phyloP scores from a whole-genome alignment of 2,888 invertebrate species.

The Rhingia rostrata region DNA sequence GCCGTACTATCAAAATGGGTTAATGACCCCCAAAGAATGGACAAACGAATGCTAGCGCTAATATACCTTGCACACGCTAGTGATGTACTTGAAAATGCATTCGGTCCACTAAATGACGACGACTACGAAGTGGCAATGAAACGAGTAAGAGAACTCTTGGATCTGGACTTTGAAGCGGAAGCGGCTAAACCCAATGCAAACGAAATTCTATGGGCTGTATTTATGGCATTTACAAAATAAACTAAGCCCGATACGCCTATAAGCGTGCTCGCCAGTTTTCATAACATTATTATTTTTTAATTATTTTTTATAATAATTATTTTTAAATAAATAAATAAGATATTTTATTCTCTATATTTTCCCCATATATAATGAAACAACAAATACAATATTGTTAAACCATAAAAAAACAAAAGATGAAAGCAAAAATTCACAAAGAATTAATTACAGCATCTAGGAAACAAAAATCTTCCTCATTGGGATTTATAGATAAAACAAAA shows the following conservation, averaged over 20 bases:
- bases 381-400: constrained; percentile 68
- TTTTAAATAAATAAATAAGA: constrained; percentile 71
- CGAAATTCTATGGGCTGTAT: constrained; percentile 99
- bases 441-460: constrained; percentile 42
- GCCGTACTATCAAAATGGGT: constrained; percentile 97
- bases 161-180: constrained; percentile 98
- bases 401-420: constrained; percentile 58
- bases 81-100: constrained; percentile 99
- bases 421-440: constrained; percentile 44
- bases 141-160: constrained; percentile 96
- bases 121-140: constrained; percentile 99
- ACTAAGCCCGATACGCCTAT: constrained; percentile 78
- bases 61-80: constrained; percentile 98
- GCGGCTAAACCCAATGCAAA: constrained; percentile 94
- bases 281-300: constrained; percentile 66
- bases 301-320: constrained; percentile 64
- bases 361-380: constrained; percentile 31
- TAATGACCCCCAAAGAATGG: constrained; percentile 98
- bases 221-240: constrained; percentile 99
- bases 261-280: constrained; percentile 49
- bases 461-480: constrained; percentile 58
- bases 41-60: constrained; percentile 95
- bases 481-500: constrained; percentile 57
- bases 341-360: constrained; percentile 68
- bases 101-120: constrained; percentile 97